Conservation (phyloP, 2,113 vertebrate species). For the Phaethon lepturus region DNA sequence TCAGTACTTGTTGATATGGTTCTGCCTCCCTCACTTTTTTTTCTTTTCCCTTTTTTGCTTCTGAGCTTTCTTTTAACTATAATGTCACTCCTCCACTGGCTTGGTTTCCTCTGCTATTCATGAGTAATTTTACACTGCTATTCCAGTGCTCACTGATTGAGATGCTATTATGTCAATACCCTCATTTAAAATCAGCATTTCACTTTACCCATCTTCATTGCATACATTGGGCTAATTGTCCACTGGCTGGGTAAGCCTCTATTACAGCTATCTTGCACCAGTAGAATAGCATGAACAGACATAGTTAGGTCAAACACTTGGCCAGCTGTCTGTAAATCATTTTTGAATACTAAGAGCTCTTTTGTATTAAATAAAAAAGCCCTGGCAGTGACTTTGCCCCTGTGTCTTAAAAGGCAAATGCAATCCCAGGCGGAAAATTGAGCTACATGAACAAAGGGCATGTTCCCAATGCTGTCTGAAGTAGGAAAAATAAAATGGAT, state of each 20-base stretch:
- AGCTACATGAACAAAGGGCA: conserved; percentile 21
- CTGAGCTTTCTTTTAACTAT: conserved; percentile 19
- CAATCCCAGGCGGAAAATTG: conserved; percentile 28
- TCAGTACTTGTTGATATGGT: conserved; percentile 11
- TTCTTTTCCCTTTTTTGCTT: background rate
- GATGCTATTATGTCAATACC: conserved; percentile 62
- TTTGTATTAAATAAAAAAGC: conserved; percentile 55
- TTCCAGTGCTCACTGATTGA: conserved; percentile 52
- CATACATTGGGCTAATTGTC: conserved; percentile 49
- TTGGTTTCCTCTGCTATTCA: conserved; percentile 4
- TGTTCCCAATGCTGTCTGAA: conserved; percentile 13
- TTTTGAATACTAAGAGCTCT: conserved; percentile 60
- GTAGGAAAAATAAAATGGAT: conserved; percentile 27
- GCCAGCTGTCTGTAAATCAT: conserved; percentile 60
- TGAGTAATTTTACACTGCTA: conserved; percentile 39
- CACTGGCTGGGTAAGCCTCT: conserved; percentile 43
- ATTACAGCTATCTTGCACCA: conserved; percentile 34
- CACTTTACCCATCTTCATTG: conserved; percentile 49
- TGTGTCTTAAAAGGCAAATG: conserved; percentile 51
- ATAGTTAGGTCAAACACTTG: conserved; percentile 57
- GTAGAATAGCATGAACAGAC: conserved; percentile 12
- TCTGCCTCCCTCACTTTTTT: background rate
- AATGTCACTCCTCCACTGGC: conserved; percentile 26
- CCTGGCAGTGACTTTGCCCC: conserved; percentile 61
- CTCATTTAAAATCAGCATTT: conserved; percentile 65